phyloP scores from a whole-genome alignment of 30 jellyfish, hydroid and myxozoan genomes.

The Mastigias papua region DNA sequence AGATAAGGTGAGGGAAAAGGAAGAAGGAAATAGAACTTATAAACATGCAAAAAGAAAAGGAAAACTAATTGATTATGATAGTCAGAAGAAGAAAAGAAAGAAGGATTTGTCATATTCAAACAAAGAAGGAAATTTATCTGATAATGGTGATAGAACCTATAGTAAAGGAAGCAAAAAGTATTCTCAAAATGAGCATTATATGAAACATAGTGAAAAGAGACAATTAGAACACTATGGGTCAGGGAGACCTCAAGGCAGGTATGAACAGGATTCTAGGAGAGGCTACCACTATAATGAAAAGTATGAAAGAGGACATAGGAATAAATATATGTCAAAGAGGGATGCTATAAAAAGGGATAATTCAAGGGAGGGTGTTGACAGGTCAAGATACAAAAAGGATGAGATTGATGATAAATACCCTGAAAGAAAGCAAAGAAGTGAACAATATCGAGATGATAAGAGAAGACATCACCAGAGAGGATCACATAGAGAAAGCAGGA shows the following conservation, averaged over 20 bases:
- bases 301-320: background rate
- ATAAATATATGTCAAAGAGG: no score
- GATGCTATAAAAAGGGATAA: background rate
- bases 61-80: background rate
- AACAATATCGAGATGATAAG: slow-evolving; percentile 2
- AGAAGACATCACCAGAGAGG: background rate
- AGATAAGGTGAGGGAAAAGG: no score
- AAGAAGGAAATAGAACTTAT: background rate
- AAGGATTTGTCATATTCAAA: slow-evolving; percentile 3
- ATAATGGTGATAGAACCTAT: background rate
- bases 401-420: background rate
- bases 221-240: no score
- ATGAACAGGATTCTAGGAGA: no score
- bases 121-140: background rate
- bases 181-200: background rate
- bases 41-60: background rate
- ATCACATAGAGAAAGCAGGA: background rate
- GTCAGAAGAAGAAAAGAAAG: slow-evolving; percentile 8
- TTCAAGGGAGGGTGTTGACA: background rate
- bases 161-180: background rate
- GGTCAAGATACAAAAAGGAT: background rate
- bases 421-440: background rate
- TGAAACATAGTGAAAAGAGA: background rate
- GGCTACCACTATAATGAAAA: background rate
- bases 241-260: background rate